Base-by-base conservation (phyloP, 2,797 vertebrate genomes). In the Poliocrania exsul region DNA sequence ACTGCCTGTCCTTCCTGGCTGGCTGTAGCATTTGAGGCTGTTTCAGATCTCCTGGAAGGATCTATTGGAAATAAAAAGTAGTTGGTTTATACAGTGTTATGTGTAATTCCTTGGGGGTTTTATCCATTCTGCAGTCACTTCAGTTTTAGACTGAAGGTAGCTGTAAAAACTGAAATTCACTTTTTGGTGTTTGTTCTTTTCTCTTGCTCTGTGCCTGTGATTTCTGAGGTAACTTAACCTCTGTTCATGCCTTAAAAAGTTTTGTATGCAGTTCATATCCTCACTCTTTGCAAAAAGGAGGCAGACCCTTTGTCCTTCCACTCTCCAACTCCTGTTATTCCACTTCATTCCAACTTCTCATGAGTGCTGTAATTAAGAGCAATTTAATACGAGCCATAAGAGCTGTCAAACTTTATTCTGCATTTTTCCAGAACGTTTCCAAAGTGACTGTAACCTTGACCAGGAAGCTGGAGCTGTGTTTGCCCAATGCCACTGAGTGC, bases 401-500 rank as follows among this genome's bases (percentile, higher is more conserved):
- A 82, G 40, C 42, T 70, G 13, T 46, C 61, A 64, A 5, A 66
- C n/a, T 86, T 44, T 42, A 15, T 84, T 78, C 62, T 87, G 35
- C 13, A 1, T 71, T 93, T 94, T 80, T 94, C 33, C 93, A 98
- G 98, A 49, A 67, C 5, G 4, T 3, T 19, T 81, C 94, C 66
- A 95, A 94, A 64, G 96, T 99, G 95, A 97, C 96, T 1, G 71
- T 99, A 53, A 97, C 49, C 78, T 96, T 98, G 92, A 97, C 96
- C 65, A 97, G 87, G 79, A 97, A 40, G 44, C 97, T 98, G 60
- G 97, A 94, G 33, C 49, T 98, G 69, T 99, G 99, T 94, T 86
- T 98, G 82, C 91, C 97, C 1, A 98, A 98, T 0, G 92, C 95
- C 90, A 96, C 97, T 1, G 96, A 98, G 85, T 98, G 98, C 96